Evolutionary conservation across 2,888 invertebrate genomes (phyloP).

Genomic region (Xestobium rufovillosum): DNA sequence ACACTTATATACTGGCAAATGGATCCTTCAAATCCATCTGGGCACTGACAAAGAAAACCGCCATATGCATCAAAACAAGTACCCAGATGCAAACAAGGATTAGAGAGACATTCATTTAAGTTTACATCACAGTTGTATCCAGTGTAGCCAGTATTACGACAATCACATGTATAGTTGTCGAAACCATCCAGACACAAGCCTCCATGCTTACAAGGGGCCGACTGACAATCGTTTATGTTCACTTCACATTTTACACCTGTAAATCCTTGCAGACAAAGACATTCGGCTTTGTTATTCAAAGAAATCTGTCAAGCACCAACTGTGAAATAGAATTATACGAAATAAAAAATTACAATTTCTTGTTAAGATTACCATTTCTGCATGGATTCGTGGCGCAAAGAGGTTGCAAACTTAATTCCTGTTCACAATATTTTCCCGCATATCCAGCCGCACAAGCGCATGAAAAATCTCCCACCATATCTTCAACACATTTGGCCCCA

Average conservation of each 20-base stretch:
- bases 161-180: constrained; percentile 72
- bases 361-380: no score
- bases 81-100: constrained; percentile 67
- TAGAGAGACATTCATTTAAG: constrained; percentile 68
- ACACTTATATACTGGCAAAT: constrained; percentile 61
- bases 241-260: constrained; percentile 62
- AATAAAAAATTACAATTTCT: no score
- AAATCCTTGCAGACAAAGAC: constrained; percentile 50
- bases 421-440: constrained; percentile 64
- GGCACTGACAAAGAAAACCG: constrained; percentile 70
- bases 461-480: constrained; percentile 59
- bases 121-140: constrained; percentile 69
- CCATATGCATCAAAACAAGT: constrained; percentile 79
- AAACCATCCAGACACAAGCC: constrained; percentile 59
- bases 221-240: constrained; percentile 69
- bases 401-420: constrained; percentile 60
- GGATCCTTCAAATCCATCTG: constrained; percentile 69
- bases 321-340: no score
- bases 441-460: constrained; percentile 64
- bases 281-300: no score
- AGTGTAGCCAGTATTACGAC: constrained; percentile 65
- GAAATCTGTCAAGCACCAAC: no score
- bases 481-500: constrained; percentile 64
- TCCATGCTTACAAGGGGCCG: constrained; percentile 63
- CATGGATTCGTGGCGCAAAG: constrained; percentile 65